Percentiles rank a stretch among this genome's conserved stretches.
These are phyloP conservation scores for Rhagophthalmus giganteus DNA, from an alignment of 2,888 invertebrate species.

Conservation along the genomic window DNA sequence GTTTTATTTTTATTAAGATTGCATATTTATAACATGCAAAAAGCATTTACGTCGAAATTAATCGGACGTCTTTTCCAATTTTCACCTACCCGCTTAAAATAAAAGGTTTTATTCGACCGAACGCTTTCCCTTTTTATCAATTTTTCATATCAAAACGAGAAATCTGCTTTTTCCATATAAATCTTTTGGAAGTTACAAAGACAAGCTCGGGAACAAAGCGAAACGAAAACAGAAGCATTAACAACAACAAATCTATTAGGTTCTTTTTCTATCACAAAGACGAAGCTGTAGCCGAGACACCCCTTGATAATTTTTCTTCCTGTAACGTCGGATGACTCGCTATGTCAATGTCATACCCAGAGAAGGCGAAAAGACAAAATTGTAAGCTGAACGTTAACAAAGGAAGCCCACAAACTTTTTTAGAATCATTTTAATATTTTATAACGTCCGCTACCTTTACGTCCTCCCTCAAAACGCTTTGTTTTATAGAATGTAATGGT, in stretches of 20 bases:
- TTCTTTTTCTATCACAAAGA: slow-evolving; percentile 31
- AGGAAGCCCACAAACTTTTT: slow-evolving; percentile 20
- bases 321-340: slow-evolving; percentile 28
- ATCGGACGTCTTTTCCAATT: no score
- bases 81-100: no score
- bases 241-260: slow-evolving; percentile 33
- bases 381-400: slow-evolving; percentile 25
- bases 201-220: slow-evolving; percentile 27
- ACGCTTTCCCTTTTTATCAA: slow-evolving; percentile 12
- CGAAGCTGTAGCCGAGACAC: slow-evolving; percentile 26
- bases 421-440: slow-evolving; percentile 26
- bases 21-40: no score
- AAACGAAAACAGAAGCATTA: slow-evolving; percentile 30
- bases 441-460: slow-evolving; percentile 12
- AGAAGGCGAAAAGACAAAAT: slow-evolving; percentile 26
- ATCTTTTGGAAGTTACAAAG: slow-evolving; percentile 27
- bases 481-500: slow-evolving; percentile 13
- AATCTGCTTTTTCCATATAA: slow-evolving; percentile 26
- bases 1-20: no score
- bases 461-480: slow-evolving; percentile 11
- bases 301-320: slow-evolving; percentile 31
- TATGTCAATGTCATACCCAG: slow-evolving; percentile 31
- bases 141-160: slow-evolving; percentile 29
- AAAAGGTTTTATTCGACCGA: slow-evolving; percentile 5
- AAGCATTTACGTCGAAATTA: no score